Evolutionary conservation across 92 coral and sea anemone species (phyloP).

Genomic region (Actinostola sp.): DNA sequence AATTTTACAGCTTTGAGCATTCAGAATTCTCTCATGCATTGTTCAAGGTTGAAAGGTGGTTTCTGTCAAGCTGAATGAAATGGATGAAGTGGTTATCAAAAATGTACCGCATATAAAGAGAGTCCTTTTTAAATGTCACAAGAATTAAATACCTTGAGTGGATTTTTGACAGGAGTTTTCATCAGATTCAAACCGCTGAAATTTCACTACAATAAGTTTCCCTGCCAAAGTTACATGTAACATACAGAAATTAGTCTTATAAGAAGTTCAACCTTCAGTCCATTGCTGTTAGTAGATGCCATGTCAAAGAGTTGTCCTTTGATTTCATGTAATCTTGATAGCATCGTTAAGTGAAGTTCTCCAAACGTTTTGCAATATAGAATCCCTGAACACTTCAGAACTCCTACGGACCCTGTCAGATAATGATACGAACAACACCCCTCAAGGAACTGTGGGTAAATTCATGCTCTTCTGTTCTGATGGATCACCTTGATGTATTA

Average conservation of each 20-base stretch:
- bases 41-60: constrained; percentile 65
- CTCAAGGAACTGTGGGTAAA: constrained; percentile 56
- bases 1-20: constrained; percentile 47
- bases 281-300: constrained; percentile 42
- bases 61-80: constrained; percentile 33
- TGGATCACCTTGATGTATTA: constrained; percentile 69
- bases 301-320: constrained; percentile 57
- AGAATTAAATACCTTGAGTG: constrained; percentile 50
- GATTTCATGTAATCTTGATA: constrained; percentile 78
- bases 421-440: constrained; percentile 50
- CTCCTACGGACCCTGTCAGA: constrained; percentile 86
- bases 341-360: constrained; percentile 47
- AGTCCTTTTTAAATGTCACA: constrained; percentile 49
- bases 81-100: constrained; percentile 38
- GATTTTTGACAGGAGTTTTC: constrained; percentile 72
- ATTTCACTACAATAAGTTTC: constrained; percentile 63
- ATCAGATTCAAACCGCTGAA: constrained; percentile 71
- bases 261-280: constrained; percentile 71
- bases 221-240: constrained; percentile 18
- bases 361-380: constrained; percentile 36
- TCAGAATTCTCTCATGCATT: constrained; percentile 61
- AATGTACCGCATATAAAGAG: constrained; percentile 72
- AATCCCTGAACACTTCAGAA: constrained; percentile 58
- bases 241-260: constrained; percentile 40
- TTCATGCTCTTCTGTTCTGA: constrained; percentile 67